phyloP scores from a whole-genome alignment of 2,797 vertebrate species.

The Hylomyscus alleni region DNA sequence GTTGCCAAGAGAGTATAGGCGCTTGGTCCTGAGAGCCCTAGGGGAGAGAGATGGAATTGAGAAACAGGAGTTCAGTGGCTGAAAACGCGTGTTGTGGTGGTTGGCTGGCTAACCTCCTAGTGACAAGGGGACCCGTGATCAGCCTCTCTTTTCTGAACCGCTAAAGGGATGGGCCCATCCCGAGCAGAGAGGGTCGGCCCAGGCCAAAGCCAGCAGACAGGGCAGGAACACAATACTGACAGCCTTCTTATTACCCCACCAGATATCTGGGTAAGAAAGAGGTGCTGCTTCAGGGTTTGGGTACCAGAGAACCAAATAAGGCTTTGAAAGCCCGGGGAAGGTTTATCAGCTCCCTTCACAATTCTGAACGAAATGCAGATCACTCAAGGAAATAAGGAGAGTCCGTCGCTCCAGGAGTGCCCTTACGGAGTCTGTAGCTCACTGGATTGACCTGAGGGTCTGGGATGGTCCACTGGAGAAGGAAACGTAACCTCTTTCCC shows the following conservation, averaged over 20 bases:
- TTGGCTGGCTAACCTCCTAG: not conserved
- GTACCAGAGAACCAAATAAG: not conserved
- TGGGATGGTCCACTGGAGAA: not conserved
- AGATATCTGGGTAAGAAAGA: not conserved
- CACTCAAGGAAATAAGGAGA: not conserved
- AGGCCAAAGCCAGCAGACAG: not conserved
- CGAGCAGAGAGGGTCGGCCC: not conserved
- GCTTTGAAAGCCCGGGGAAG: not conserved
- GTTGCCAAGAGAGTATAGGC: not conserved
- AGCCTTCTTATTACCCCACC: not conserved
- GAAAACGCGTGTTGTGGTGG: not conserved
- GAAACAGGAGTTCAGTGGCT: conserved; percentile 14
- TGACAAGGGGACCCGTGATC: not conserved
- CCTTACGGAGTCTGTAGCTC: not conserved
- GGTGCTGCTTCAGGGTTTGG: not conserved
- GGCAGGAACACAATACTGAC: not conserved
- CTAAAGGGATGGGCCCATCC: not conserved
- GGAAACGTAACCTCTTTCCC: not conserved
- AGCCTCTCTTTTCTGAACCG: not conserved
- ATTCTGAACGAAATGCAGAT: not conserved
- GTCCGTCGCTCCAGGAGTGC: not conserved
- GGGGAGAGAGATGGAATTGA: not conserved
- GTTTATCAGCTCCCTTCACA: not conserved
- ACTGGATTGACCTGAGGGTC: not conserved
- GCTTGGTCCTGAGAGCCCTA: not conserved